Percentiles rank a stretch among this genome's conserved stretches.
phyloP scores from a whole-genome alignment of 2,797 vertebrate species.

The Sebastiscus albofasciatus region DNA sequence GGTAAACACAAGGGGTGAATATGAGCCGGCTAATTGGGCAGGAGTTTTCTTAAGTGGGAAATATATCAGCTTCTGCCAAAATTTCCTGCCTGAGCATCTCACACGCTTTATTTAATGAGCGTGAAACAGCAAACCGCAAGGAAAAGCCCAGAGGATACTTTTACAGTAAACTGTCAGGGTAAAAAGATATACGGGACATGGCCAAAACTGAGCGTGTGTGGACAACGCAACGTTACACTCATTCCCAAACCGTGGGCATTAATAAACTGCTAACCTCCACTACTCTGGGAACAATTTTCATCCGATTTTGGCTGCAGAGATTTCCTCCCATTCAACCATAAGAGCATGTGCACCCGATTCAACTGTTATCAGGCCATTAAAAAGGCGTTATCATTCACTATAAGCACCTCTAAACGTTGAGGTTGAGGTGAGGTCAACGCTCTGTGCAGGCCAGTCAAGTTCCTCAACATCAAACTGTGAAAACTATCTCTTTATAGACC shows the following conservation, averaged over 20 bases:
- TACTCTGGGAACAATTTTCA: background rate
- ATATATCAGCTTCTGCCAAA: background rate
- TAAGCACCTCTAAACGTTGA: too few species aligned
- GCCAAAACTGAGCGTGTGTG: background rate
- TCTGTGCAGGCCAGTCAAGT: background rate
- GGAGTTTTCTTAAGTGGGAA: background rate
- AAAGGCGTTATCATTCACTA: too few species aligned
- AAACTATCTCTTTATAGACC: background rate
- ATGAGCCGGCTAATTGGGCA: background rate
- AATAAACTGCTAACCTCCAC: background rate
- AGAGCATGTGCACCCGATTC: background rate
- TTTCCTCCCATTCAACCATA: background rate
- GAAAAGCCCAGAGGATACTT: background rate
- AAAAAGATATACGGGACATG: background rate
- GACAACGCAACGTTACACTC: background rate
- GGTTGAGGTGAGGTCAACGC: background rate
- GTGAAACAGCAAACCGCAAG: background rate
- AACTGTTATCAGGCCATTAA: too few species aligned
- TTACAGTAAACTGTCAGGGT: background rate
- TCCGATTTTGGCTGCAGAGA: background rate
- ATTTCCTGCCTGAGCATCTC: background rate
- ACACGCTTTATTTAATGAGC: background rate
- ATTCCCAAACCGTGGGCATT: background rate
- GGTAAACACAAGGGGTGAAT: background rate
- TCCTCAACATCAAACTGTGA: background rate